Base-by-base conservation (phyloP, 2,797 vertebrate species). In the Linurgus olivaceus region DNA sequence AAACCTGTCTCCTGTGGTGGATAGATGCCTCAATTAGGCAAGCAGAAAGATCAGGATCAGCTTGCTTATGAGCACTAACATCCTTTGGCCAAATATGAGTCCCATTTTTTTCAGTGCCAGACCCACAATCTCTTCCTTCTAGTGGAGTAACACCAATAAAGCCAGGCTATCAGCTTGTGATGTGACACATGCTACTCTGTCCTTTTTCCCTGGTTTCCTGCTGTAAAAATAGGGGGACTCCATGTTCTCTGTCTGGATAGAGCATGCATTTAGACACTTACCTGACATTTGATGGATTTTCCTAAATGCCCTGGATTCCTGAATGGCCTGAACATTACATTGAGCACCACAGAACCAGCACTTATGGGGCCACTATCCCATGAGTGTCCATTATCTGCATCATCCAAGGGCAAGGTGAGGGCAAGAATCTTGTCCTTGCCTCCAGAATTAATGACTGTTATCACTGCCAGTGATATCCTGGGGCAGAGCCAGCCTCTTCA, bases 401-500 rank as follows among this genome's bases (percentile, higher is more conserved):
- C 45, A 45, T 10, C 19, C 21, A 65, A 57, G 40, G 59, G 17
- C 19, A 68, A 54, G 7, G 10, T 54, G 50, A 57, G 28, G 23
- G 15, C 26, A 65, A 38, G 37, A 44, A 57, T 48, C 31, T 37
- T 40, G 17, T 70, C 38, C 29, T 83, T 78, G 24, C 35, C 62
- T 31, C 31, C 54, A 61, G 40, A 73, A 45, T 24, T 31, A 51
- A 23, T 11, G 23, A 8, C 14, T 77, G 17, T 68, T 48, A 45
- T 7, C 40, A 78, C 21, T 51, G 62, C 5, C 1, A 13, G 23
- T 1, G 1, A 17, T 33, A 23, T 6, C 11, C 15, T 1, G 3
- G 54, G 51, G 13, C 58, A 84, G 21, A 67, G 15, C 7, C 59
- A 74, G 6, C 12, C n/a, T 77, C 45, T 77, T 74, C 38, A 35